These are phyloP conservation scores for Podarcis lilfordi DNA, from an alignment of 2,797 vertebrate genomes.

Conservation along the genomic window DNA sequence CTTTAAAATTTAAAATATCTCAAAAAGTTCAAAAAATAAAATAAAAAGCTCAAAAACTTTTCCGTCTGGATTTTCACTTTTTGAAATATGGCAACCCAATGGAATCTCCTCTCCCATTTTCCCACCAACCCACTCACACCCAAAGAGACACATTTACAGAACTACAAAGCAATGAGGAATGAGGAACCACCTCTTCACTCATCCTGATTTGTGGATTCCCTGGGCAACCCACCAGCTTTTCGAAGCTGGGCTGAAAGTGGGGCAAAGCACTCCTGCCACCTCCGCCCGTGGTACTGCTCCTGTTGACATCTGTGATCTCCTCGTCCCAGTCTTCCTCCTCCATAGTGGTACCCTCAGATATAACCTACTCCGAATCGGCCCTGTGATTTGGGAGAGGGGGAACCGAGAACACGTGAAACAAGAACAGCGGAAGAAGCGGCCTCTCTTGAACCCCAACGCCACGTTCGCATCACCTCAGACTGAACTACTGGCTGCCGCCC, in stretches of 20 bases:
- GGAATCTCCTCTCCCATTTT: neutral
- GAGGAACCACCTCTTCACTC: neutral
- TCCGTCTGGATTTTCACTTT: too few relatives aligned
- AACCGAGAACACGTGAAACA: neutral
- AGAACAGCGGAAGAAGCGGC: too few relatives aligned
- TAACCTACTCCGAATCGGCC: neutral
- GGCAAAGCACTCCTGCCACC: neutral
- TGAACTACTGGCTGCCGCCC: too few relatives aligned
- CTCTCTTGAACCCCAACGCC: neutral
- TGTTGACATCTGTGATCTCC: conserved; percentile 31
- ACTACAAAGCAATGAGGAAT: neutral
- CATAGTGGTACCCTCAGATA: conserved; percentile 42
- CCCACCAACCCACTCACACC: too few relatives aligned
- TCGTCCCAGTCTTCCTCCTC: conserved; percentile 71
- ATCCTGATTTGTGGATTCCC: too few relatives aligned
- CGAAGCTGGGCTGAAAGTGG: neutral
- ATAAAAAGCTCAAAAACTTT: too few relatives aligned
- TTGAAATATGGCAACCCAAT: too few relatives aligned
- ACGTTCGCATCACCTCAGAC: neutral
- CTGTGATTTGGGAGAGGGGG: neutral
- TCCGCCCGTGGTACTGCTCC: neutral
- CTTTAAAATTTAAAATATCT: too few relatives aligned
- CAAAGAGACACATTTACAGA: neutral
- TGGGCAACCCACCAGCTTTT: neutral
- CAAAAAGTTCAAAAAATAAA: too few relatives aligned